phyloP scores from a whole-genome alignment of 2,888 invertebrate genomes.

The Colostygia pectinataria region DNA sequence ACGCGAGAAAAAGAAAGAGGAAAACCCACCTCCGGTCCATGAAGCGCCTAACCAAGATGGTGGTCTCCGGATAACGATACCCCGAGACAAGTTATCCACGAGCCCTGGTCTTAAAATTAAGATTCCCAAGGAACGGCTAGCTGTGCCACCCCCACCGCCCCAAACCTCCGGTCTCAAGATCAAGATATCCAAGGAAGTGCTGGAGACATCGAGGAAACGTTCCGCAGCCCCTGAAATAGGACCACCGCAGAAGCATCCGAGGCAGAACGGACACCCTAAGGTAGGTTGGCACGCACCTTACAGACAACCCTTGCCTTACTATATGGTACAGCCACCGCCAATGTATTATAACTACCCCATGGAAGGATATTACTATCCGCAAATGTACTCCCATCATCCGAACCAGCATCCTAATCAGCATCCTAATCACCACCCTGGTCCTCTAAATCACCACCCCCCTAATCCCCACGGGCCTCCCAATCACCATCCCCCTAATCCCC shows the following conservation, averaged over 20 bases:
- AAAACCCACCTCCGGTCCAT: constrained; percentile 37
- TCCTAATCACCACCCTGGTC: too few species aligned
- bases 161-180: constrained; percentile 85
- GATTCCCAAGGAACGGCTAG: constrained; percentile 89
- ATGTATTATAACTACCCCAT: constrained; percentile 60
- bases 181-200: constrained; percentile 90
- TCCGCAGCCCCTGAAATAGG: constrained; percentile 46
- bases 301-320: constrained; percentile 63
- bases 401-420: too few species aligned
- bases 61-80: constrained; percentile 69
- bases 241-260: constrained; percentile 61
- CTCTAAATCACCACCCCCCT: too few species aligned
- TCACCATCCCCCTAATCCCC: too few species aligned
- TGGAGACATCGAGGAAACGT: constrained; percentile 78
- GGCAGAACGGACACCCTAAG: constrained; percentile 72
- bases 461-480: too few species aligned
- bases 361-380: constrained; percentile 58
- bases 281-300: constrained; percentile 72
- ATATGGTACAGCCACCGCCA: constrained; percentile 69
- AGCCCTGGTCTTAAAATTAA: constrained; percentile 88
- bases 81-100: constrained; percentile 66
- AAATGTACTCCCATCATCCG: constrained; percentile 59
- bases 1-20: constrained; percentile 62
- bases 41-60: constrained; percentile 50
- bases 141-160: constrained; percentile 77